Base-by-base conservation (phyloP, 53 echinoderm and acorn worm species). In the Astropecten irregularis region DNA sequence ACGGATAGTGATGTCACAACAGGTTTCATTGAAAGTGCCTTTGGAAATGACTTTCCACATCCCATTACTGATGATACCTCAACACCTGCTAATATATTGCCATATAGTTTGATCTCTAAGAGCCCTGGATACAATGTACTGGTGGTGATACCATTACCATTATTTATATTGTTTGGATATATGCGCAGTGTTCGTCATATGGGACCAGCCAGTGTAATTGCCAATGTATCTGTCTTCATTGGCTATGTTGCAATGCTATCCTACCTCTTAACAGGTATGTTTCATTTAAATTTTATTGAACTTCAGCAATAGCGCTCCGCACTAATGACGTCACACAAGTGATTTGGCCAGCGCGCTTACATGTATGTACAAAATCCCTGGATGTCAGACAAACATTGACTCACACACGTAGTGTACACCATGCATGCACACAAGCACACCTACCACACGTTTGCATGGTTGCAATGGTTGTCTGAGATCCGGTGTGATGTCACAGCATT, bases 161-260 rank as follows among this genome's bases (percentile, higher is more conserved):
- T 91, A 22, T 96, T 93, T 74, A 33, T 93, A 39, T 31, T 60
- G 15, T 93, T 93, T 85, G 89, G 87, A 10, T 89, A 87, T 42
- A 21, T 96, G 37, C 83, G 91, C 15, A 89, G 86, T 53, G 84
- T 96, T 50, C 84, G 96, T 15, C 86, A 88, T 16, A 66, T 95
- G 66, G 96, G 91, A 13, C 85, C 91, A 52, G 76, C 86, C 34
- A 95, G 96, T 69, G 82, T 87, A 30, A 67, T 95, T 1, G 95
- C 95, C 70, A 92, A 95, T 53, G 9, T 88, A 3, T 69, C 91
- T 19, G 79, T 91, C 36, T 65, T 90, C 9, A 33, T 93, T 15
- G 88, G 93, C 39, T 95, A 87, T 44, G 16, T 62, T 22, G 69
- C 82, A 9, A 87, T 95, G 49, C 77, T 92, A 48, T 50, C 49